Evolutionary conservation across 1,140 invertebrate species (phyloP), one percentile per base, ranked within the genome.

Genomic region (Panagrolaimus sp.): DNA sequence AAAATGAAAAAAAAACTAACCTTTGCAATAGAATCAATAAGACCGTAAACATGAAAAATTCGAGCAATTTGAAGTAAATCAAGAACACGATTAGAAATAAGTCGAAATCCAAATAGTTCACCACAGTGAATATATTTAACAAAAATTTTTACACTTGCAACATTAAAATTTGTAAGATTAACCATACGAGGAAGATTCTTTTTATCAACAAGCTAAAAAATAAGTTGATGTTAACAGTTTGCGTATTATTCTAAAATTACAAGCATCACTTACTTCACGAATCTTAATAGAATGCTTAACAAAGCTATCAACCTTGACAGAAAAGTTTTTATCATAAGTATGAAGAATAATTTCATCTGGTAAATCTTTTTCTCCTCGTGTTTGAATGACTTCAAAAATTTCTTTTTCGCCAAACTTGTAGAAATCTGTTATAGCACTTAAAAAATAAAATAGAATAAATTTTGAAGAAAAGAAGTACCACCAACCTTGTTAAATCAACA

Each of bases 1-100:
- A 38, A 57, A 57, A 14, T 20, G n/a, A 13, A 20, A 57, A 20
- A 20, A 27, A 57, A 57, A 20, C 1, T 4, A 38, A 38, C 31
- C 31, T 38, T 38, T 38, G 31, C 31, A 38, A 57, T 27, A 3
- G 11, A 14, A 57, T 57, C 51, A 3, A 57, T 57, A 1, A 57
- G n/a, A 11, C 51, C 51, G 4, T 57, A 27, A 16, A 57, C 51
- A 27, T 57, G 51, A 13, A 57, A 57, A 16, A 57, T 57, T 57
- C 51, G 51, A 57, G 51, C 51, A n/a, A 57, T 14, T 20, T 57
- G 51, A 11, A 57, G 51, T 27, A 57, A 23, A 57, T 57, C 51
- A 57, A 9, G 13, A 14, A 57, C 8, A 57, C 20, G 20, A 13
- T 20, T 16, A n/a, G 20, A 27, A 5, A 27, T 16, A 5, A 57